A percentile compares a stretch with the other conserved stretches of the same genome.
phyloP scores from a whole-genome alignment of 2,888 invertebrate genomes.

The Amphipoea lucens region DNA sequence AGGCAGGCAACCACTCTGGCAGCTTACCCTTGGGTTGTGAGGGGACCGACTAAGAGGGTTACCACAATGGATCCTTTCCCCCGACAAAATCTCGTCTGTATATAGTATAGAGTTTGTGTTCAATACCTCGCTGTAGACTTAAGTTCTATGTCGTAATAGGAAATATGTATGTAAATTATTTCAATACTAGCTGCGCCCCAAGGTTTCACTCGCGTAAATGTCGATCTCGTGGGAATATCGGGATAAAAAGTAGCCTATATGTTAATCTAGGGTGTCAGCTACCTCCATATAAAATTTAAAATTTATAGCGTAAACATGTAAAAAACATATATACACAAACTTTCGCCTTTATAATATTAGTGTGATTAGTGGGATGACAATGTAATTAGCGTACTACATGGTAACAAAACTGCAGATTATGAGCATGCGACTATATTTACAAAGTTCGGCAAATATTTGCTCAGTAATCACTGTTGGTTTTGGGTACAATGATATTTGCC shows the following conservation, averaged over 20 bases:
- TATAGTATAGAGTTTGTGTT: constrained; percentile 40
- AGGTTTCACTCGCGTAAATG: no score
- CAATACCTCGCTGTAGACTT: constrained; percentile 47
- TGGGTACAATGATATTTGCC: constrained; percentile 28
- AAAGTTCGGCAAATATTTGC: constrained; percentile 45
- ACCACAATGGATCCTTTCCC: constrained; percentile 86
- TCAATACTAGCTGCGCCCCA: no score
- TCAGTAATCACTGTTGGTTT: constrained; percentile 27
- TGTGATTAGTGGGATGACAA: neutral
- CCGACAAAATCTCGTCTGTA: constrained; percentile 80
- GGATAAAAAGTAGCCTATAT: no score
- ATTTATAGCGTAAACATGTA: no score
- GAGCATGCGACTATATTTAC: constrained; percentile 42
- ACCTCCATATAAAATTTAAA: no score
- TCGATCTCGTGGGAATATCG: no score
- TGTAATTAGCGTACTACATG: neutral
- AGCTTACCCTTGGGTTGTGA: constrained; percentile 81
- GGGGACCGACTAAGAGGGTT: constrained; percentile 85
- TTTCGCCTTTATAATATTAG: no score
- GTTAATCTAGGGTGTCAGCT: no score
- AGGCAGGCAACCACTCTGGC: constrained; percentile 74
- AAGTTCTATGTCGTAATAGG: constrained; percentile 22
- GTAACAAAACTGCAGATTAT: constrained; percentile 11
- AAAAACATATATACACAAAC: no score
- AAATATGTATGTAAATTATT: constrained; percentile 28